Percentiles rank a stretch among this genome's conserved stretches.
phyloP scores from a whole-genome alignment of 2,888 invertebrate genomes.

The Bugula neritina region DNA sequence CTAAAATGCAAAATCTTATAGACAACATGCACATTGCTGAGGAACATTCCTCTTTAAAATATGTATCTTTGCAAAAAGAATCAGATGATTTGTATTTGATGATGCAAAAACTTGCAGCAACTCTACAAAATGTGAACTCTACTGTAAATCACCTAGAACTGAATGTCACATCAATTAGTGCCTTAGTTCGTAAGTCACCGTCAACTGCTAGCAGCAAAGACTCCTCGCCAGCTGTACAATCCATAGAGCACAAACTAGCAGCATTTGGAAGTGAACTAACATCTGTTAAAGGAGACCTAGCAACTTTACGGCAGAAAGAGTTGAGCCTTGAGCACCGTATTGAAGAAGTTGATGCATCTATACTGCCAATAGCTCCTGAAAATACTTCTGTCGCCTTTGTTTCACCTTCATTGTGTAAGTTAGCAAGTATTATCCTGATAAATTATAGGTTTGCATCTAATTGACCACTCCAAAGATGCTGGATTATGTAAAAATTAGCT shows the following conservation, averaged over 20 bases:
- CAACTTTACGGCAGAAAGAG: not conserved
- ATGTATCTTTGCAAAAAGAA: not conserved
- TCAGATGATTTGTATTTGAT: not conserved
- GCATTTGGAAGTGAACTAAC: not conserved
- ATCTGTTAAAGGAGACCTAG: not conserved
- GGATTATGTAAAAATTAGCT: too few relatives aligned
- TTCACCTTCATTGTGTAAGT: too few relatives aligned
- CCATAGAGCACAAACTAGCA: not conserved
- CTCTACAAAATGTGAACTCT: not conserved
- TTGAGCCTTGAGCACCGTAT: not conserved
- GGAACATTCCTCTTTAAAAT: not conserved
- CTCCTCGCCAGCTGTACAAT: not conserved
- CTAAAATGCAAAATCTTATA: not conserved
- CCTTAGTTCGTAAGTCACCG: not conserved
- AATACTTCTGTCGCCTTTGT: too few relatives aligned
- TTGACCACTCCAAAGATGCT: too few relatives aligned
- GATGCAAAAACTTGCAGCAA: not conserved
- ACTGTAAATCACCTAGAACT: not conserved
- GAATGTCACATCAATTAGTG: not conserved
- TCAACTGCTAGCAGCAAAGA: not conserved
- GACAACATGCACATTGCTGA: slow-evolving; percentile 9
- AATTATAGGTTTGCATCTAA: too few relatives aligned
- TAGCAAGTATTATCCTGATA: too few relatives aligned
- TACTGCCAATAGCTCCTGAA: not conserved
- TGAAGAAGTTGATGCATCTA: not conserved